Conservation (phyloP, 1,140 invertebrate genomes). For the Ridgeia piscesae region DNA sequence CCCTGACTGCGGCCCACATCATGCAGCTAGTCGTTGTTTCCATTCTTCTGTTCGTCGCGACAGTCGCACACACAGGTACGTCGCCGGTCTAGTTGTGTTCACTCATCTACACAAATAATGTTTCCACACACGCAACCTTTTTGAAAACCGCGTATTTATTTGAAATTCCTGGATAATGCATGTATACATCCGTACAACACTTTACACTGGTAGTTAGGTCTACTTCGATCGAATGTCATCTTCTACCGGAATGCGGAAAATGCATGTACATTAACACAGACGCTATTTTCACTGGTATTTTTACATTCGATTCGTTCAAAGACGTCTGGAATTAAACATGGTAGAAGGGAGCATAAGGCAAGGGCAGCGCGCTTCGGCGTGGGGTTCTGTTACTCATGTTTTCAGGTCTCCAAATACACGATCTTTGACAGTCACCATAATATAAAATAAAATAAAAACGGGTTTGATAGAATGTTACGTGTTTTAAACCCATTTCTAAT, state of each 20-base stretch:
- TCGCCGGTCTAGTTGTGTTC: background rate
- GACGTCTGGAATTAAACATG: too few species aligned
- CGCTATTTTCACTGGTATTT: too few species aligned
- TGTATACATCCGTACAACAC: background rate
- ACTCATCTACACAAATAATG: background rate
- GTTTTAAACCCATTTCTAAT: too few species aligned
- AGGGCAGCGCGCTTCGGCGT: too few species aligned
- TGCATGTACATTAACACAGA: too few species aligned
- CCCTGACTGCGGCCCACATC: background rate
- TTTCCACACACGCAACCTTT: background rate
- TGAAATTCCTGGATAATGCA: background rate
- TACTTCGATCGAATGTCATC: background rate
- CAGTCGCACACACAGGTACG: background rate
- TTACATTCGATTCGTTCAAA: too few species aligned
- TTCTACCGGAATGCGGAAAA: background rate
- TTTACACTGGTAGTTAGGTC: background rate
- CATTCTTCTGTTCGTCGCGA: background rate
- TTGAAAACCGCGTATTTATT: background rate
- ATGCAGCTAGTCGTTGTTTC: background rate
- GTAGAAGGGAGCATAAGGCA: too few species aligned
- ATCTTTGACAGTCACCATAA: too few species aligned
- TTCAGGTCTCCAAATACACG: too few species aligned
- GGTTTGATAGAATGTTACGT: too few species aligned
- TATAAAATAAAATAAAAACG: too few species aligned
- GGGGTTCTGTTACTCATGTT: too few species aligned